A percentile compares a stretch with the other conserved stretches of the same genome.
Conservation (phyloP, 1,140 invertebrate genomes). For the Antheraea pernyi region DNA sequence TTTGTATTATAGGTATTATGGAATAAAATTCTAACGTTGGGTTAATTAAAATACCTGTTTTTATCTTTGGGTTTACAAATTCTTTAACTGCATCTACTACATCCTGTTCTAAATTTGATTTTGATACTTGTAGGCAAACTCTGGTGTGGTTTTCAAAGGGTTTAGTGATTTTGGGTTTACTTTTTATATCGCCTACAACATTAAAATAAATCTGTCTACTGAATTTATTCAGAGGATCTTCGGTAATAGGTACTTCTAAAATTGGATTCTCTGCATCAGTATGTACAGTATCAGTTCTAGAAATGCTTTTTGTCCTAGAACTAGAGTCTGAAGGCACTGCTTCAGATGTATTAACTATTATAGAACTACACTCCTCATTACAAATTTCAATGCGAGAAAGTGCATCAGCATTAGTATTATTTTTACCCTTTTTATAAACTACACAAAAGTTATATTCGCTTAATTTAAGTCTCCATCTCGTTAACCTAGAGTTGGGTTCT, state of each 20-base stretch:
- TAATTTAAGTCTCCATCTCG: constrained; percentile 20
- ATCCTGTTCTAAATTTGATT: constrained; percentile 21
- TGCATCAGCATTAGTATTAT: constrained; percentile 18
- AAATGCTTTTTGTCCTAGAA: background rate
- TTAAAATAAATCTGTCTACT: constrained; percentile 20
- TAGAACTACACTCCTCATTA: constrained; percentile 17
- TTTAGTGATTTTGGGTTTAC: constrained; percentile 15
- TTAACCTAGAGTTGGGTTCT: constrained; percentile 15
- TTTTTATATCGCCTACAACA: constrained; percentile 22
- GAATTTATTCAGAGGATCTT: constrained; percentile 25
- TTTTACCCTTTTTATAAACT: constrained; percentile 18
- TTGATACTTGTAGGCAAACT: constrained; percentile 16
- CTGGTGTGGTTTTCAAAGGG: constrained; percentile 22
- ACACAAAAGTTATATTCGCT: constrained; percentile 20
- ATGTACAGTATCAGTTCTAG: constrained; percentile 15
- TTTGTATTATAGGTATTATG: constrained; percentile 22
- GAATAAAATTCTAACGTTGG: constrained; percentile 17
- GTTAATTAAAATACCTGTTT: constrained; percentile 19
- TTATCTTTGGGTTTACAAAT: constrained; percentile 25
- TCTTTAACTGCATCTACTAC: constrained; percentile 20
- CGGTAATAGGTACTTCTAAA: constrained; percentile 22
- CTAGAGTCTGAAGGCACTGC: background rate
- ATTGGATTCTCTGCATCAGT: constrained; percentile 24
- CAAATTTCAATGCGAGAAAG: constrained; percentile 19
- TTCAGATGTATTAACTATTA: constrained; percentile 10